Base-by-base conservation (phyloP, 2,113 vertebrate genomes). In the Cisticola juncidis region DNA sequence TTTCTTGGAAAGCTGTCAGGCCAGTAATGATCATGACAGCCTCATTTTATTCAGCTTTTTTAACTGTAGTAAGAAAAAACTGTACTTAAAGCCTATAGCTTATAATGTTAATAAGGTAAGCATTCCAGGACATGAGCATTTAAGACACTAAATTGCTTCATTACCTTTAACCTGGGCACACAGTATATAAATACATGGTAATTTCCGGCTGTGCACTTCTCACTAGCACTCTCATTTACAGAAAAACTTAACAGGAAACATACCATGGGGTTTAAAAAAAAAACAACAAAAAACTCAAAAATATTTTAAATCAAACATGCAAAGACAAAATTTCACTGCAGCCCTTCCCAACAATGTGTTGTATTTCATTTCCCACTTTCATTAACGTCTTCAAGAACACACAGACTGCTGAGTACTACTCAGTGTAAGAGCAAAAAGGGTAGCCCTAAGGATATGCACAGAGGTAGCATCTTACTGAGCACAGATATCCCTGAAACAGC, bases 1-100 rank as follows among this genome's bases (percentile, higher is more conserved):
- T 45, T 69, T 80, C n/a, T 76, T 73, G 50, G 56, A 93, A 94
- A 95, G 44, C 57, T 71, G 72, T 93, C 72, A 86, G 69, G 92
- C 4, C 17, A 88, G 36, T n/a, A 94, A 68, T 22, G 64, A 72
- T 31, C 14, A 17, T 0, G 15, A 80, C 2, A 73, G 54, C 11
- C 25, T 83, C 22, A 25, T 35, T 73, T 6, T 1, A 77, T 44
- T 51, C 44, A 53, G n/a, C 6, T 47, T 66, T 91, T 91, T 79
- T 16, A 92, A 71, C 9, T 79, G 51, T 18, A 88, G 5, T 26
- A 45, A 40, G 24, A 58, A 90, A 71, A 92, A 73, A 23, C 0
- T 54, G 29, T 36, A 69, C 11, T 79, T 82, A 89, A 81, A 94
- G 23, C 19, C 40, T 50, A 9, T n/a, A 11, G 25, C 3, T 85